Evolutionary conservation across 2,797 vertebrate genomes (phyloP).

Genomic region (Crocidura indochinensis): DNA sequence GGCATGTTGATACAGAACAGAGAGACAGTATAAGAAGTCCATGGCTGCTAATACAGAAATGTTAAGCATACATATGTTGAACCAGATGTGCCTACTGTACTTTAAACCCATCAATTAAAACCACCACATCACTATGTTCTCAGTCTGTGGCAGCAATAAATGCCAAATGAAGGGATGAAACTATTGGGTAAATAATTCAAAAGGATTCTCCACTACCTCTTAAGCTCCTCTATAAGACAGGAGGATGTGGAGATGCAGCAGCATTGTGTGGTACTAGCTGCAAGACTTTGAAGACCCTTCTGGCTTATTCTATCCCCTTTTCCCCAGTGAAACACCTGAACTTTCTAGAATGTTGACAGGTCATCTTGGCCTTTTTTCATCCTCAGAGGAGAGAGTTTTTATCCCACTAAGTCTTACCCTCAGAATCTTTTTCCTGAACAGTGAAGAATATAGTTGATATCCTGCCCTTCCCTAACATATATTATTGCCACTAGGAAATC

Average conservation of each 20-base stretch:
- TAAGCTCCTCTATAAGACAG: neutral
- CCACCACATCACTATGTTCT: neutral
- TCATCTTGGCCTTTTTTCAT: neutral
- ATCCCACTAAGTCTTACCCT: neutral
- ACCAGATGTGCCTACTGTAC: neutral
- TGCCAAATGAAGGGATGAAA: conserved; percentile 16
- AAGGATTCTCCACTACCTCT: neutral
- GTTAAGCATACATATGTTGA: neutral
- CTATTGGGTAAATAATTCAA: neutral
- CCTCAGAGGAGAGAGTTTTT: neutral
- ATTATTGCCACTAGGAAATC: neutral
- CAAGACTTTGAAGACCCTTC: fast-evolving
- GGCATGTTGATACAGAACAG: neutral
- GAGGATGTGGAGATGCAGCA: neutral
- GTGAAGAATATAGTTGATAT: neutral
- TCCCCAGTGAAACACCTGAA: neutral
- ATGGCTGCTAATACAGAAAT: conserved; percentile 7
- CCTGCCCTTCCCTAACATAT: neutral
- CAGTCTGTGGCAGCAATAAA: conserved; percentile 14
- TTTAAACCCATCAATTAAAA: neutral
- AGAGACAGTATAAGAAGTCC: neutral
- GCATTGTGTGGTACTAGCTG: fast-evolving
- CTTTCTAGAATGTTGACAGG: neutral
- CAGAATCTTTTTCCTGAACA: neutral
- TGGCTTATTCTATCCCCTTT: neutral